Percentiles rank a stretch among this genome's conserved stretches.
Evolutionary conservation across 2,888 invertebrate genomes (phyloP).

Genomic region (Drosophila paramelanica): DNA sequence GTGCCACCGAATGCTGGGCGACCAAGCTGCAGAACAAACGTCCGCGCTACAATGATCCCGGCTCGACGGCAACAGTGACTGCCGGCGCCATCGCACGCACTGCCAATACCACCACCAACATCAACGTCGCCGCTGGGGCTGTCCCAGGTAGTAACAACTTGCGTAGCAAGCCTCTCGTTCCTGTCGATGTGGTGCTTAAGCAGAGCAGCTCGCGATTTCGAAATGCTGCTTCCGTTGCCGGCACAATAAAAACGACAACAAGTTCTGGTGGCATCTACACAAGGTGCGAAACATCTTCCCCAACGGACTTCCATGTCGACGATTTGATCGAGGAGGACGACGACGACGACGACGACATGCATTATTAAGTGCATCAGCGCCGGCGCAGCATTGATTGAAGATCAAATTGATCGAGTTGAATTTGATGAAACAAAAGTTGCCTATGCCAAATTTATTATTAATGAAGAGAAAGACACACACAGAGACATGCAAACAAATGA

Average conservation of each 20-base stretch:
- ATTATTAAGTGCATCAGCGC: conserved; percentile 28
- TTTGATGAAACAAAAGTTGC: conserved; percentile 59
- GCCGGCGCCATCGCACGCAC: conserved; percentile 3
- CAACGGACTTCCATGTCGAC: conserved; percentile 73
- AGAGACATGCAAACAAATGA: conserved; percentile 18
- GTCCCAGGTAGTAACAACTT: background rate
- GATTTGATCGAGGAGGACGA: conserved; percentile 81
- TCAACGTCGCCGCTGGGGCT: too few relatives aligned
- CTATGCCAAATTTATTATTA: conserved; percentile 60
- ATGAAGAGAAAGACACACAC: background rate
- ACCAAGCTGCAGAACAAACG: conserved; percentile 66
- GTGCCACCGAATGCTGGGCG: conserved; percentile 70
- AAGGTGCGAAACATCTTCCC: conserved; percentile 38
- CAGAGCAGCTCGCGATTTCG: conserved; percentile 36
- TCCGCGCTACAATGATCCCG: conserved; percentile 64
- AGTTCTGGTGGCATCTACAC: conserved; percentile 1
- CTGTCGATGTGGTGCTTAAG: conserved; percentile 36
- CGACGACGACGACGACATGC: conserved; percentile 49
- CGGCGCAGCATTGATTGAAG: conserved; percentile 16
- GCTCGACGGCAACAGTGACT: conserved; percentile 3
- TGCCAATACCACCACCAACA: background rate
- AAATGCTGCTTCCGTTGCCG: conserved; percentile 7
- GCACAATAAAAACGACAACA: conserved; percentile 26
- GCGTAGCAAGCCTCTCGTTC: conserved; percentile 22
- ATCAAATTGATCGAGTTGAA: conserved; percentile 23